phyloP scores from a whole-genome alignment of 2,888 invertebrate genomes.

The Drosophila atripex region DNA sequence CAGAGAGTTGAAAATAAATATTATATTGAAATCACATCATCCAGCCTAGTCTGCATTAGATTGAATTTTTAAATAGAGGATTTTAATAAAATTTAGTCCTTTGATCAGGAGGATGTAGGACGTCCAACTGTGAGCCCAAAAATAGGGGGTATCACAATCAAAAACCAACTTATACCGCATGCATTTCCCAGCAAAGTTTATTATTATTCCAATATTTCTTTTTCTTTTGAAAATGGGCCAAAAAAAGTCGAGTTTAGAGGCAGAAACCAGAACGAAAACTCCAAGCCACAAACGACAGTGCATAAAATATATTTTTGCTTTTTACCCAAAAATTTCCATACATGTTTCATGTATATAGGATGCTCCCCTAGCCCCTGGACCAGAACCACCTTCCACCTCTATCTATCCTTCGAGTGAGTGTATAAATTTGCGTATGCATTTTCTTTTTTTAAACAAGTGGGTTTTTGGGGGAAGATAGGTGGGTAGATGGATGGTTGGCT shows the following conservation, averaged over 20 bases:
- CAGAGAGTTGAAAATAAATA: too few relatives aligned
- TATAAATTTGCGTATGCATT: constrained; percentile 77
- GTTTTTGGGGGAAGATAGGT: neutral
- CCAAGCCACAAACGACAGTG: constrained; percentile 68
- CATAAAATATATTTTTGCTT: constrained; percentile 66
- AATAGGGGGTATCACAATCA: constrained; percentile 28
- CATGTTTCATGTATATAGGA: constrained; percentile 35
- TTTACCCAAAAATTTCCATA: constrained; percentile 69
- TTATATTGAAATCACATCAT: neutral
- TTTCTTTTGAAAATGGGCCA: constrained; percentile 7
- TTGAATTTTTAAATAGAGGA: neutral
- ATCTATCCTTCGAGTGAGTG: constrained; percentile 32
- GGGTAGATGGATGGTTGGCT: neutral
- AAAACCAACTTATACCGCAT: constrained; percentile 49
- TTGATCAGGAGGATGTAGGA: constrained; percentile 8
- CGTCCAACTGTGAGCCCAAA: neutral
- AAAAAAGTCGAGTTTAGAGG: constrained; percentile 4
- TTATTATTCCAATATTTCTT: constrained; percentile 31
- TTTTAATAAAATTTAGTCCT: constrained; percentile 7
- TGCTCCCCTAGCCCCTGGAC: too few relatives aligned
- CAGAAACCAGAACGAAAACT: constrained; percentile 32
- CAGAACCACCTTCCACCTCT: neutral
- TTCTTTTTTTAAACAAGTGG: constrained; percentile 32
- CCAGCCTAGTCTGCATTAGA: neutral
- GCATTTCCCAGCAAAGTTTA: constrained; percentile 54